Conservation (phyloP, 2,113 vertebrate species). For the Neolamprologus ventralis region DNA sequence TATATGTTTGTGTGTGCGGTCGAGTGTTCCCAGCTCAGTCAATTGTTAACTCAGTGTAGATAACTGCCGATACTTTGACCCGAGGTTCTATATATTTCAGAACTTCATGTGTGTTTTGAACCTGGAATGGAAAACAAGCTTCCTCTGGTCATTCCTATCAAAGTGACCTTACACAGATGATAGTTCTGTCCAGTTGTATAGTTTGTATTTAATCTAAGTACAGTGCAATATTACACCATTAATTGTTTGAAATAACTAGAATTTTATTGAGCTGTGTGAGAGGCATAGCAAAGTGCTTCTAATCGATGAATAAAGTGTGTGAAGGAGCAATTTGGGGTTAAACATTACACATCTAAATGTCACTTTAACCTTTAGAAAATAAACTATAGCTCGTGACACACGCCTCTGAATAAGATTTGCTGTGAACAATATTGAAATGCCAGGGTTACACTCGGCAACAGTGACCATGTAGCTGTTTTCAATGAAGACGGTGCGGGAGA, state of each 20-base stretch:
- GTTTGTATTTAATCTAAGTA: neutral
- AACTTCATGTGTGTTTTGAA: neutral
- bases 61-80: constrained; percentile 65
- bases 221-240: neutral
- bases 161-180: neutral
- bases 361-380: neutral
- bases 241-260: neutral
- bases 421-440: neutral
- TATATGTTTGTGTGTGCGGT: neutral
- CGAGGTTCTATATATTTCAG: constrained; percentile 17
- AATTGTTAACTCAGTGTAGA: constrained; percentile 54
- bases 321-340: neutral
- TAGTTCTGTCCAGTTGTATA: neutral
- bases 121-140: neutral
- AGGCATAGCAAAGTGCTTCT: neutral
- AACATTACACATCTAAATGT: neutral
- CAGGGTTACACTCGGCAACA: neutral
- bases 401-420: neutral
- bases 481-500: neutral
- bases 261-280: neutral
- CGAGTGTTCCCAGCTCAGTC: constrained; percentile 37
- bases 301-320: neutral
- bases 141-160: neutral
- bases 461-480: neutral
- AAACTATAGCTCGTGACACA: neutral